Base-by-base conservation (phyloP, 1,140 invertebrate genomes). In the Drosophila ohnishii region DNA sequence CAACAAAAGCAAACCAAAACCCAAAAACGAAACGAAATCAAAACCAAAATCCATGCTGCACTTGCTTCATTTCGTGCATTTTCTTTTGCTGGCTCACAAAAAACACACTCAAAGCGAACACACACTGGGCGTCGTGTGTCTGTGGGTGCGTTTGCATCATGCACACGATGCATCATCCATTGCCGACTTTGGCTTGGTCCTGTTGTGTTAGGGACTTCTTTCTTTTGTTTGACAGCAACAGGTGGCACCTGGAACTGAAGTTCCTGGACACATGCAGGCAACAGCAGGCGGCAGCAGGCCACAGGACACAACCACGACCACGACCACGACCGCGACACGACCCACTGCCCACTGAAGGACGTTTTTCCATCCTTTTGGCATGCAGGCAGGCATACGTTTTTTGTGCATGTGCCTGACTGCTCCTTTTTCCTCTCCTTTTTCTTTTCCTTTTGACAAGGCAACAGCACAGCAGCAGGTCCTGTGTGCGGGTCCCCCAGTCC, bases 281-380 rank as follows among this genome's bases (percentile, higher is more conserved):
- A 42, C 56, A 16, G 40, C 44, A 25, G 22, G 22, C 10, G 5
- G 45, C 45, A 28, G 32, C 37, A 44, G 59, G 42, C 39, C 60
- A 53, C 67, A 69, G 47, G 59, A 34, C 47, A 48, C 47, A 50
- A 40, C 45, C 67, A 50, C 22, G n/a, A 19, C 32, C 48, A 9
- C 39, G 19, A 4, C 35, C n/a, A 13, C 35, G n/a, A 42, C 35
- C 22, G 5, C 22, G 14, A 37, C 19, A 59, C 63, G 34, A 48
- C 65, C 44, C 47, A 56, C 59, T 59, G 39, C 35, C 61, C 59
- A 62, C 53, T 86, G 82, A 86, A 86, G 82, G 82, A 82, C 82
- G 83, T 86, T 86, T 81, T 80, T 78, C 65, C 55, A 82, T 78
- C 72, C 48, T 85, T 85, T 84, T 84, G 72, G 70, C 50, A 48